phyloP scores from a whole-genome alignment of 1,140 invertebrate species.

The Dreissena polymorpha region DNA sequence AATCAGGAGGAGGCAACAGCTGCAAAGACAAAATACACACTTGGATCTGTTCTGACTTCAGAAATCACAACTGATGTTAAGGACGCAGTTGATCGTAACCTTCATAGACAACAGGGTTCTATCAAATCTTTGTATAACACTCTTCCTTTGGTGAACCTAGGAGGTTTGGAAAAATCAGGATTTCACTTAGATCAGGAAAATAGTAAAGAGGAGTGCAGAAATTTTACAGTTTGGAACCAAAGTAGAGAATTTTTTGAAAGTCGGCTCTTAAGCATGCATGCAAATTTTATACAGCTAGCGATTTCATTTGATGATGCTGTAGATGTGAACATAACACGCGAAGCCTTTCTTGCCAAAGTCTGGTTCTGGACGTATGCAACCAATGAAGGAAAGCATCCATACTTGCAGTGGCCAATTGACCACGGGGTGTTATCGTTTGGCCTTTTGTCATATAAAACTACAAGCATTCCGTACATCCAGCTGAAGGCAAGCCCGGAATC shows the following conservation, averaged over 20 bases:
- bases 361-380: constrained; percentile 1
- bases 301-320: neutral
- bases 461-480: neutral
- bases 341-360: neutral
- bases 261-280: neutral
- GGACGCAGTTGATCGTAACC: no score
- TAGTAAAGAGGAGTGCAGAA: neutral
- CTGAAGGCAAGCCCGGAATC: neutral
- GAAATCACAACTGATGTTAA: no score
- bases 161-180: no score
- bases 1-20: no score
- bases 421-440: neutral
- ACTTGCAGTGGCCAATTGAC: neutral
- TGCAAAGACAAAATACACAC: no score
- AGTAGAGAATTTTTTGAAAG: neutral
- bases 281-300: neutral
- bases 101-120: no score
- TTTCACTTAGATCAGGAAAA: no score
- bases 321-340: neutral
- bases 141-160: no score
- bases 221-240: neutral
- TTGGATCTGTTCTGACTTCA: no score
- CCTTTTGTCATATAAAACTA: neutral
- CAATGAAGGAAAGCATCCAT: neutral
- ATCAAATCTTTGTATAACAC: no score